Conservation (phyloP, 2,797 vertebrate species). For the Malacoctenus gilli region DNA sequence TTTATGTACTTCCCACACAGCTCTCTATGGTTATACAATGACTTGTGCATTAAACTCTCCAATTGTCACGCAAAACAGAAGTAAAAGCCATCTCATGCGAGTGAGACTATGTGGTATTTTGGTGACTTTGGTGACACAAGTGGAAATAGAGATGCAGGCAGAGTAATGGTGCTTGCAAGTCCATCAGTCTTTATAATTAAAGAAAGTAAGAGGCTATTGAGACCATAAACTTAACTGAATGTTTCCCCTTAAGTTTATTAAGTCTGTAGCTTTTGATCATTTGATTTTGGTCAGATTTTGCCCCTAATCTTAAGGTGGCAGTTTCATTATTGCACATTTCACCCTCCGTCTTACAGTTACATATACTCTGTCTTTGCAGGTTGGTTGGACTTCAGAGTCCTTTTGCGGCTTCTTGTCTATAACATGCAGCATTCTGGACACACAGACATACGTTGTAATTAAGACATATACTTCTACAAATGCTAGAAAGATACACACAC, state of each 20-base stretch:
- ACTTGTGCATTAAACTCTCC: no score
- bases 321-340: no score
- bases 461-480: conserved; percentile 70
- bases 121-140: no score
- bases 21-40: not conserved
- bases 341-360: not conserved
- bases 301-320: no score
- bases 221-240: conserved; percentile 2
- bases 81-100: no score
- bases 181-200: not conserved
- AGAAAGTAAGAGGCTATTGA: not conserved
- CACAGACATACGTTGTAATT: no score
- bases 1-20: not conserved
- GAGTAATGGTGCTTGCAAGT: not conserved
- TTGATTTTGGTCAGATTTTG: no score
- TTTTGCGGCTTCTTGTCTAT: conserved; percentile 55
- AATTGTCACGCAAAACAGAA: not conserved
- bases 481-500: conserved; percentile 69
- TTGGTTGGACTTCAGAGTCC: conserved; percentile 55
- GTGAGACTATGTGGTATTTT: no score
- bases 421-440: conserved; percentile 53
- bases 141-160: no score
- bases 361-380: conserved; percentile 9
- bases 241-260: no score
- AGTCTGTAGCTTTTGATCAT: no score